Evolutionary conservation across 1,140 invertebrate species (phyloP).

Genomic region (Bombus impatiens): DNA sequence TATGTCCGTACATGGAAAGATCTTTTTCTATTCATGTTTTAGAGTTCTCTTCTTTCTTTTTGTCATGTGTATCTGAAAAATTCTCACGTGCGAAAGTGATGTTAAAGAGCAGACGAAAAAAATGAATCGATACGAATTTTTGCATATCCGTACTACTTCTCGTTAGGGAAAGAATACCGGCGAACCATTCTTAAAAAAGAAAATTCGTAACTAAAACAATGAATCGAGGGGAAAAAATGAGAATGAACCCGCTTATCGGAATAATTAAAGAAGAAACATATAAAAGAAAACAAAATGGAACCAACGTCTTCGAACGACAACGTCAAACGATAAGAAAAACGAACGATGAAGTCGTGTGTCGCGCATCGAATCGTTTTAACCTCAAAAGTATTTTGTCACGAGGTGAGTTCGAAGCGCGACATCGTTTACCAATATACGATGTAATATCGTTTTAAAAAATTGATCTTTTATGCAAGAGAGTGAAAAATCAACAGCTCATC

Average conservation of each 20-base stretch:
- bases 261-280: neutral
- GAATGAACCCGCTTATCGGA: neutral
- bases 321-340: slow-evolving; percentile 18
- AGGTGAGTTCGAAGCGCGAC: neutral
- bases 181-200: neutral
- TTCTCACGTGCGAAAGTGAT: neutral
- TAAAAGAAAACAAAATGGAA: neutral
- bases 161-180: slow-evolving; percentile 44
- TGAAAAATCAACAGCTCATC: slow-evolving; percentile 29
- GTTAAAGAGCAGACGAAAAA: slow-evolving; percentile 31
- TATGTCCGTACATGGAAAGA: neutral
- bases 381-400: slow-evolving; percentile 39
- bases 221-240: neutral
- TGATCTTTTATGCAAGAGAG: neutral
- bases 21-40: neutral
- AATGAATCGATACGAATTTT: slow-evolving; percentile 8
- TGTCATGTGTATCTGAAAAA: neutral
- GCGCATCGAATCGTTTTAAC: neutral
- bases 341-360: neutral
- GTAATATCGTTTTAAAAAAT: slow-evolving; percentile 14
- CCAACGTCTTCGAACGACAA: slow-evolving; percentile 39
- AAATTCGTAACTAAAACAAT: slow-evolving; percentile 3
- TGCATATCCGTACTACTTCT: slow-evolving; percentile 43
- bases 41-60: neutral
- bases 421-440: neutral